Evolutionary conservation across 1,140 invertebrate species (phyloP).

Genomic region (Macrobrachium nipponense): DNA sequence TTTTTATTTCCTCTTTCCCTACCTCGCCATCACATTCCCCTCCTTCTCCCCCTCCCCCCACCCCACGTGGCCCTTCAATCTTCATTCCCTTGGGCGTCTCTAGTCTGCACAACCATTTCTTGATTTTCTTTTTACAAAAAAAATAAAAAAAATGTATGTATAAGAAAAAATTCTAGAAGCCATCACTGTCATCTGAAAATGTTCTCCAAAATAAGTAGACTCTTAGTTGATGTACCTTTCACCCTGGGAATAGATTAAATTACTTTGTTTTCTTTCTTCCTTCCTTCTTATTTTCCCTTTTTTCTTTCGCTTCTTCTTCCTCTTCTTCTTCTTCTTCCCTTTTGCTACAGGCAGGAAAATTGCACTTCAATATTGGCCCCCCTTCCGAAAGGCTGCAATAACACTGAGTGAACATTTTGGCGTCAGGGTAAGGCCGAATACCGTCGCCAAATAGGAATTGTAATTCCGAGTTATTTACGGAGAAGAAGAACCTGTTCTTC

Average conservation of each 20-base stretch:
- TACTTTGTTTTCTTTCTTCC: background rate
- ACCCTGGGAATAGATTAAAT: no score
- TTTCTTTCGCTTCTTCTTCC: background rate
- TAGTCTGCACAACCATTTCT: conserved; percentile 34
- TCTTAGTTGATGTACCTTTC: no score
- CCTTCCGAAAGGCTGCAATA: no score
- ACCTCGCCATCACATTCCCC: background rate
- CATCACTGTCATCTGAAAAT: conserved; percentile 22
- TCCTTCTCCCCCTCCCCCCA: background rate
- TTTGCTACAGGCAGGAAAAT: background rate
- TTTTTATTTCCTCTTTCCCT: background rate
- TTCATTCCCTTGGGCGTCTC: conserved; percentile 38
- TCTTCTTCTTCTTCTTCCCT: background rate
- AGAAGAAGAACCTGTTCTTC: no score
- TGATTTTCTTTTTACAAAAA: background rate
- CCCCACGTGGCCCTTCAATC: conserved; percentile 26
- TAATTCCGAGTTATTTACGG: no score
- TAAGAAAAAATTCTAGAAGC: background rate
- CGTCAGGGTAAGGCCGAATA: no score
- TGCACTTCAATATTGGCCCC: background rate
- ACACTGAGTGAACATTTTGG: no score
- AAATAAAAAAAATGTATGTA: no score
- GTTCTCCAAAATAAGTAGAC: conserved; percentile 14
- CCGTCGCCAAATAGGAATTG: no score
- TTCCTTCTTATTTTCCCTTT: background rate